Evolutionary conservation across 1,140 invertebrate genomes (phyloP).

Genomic region (Megalopta genalis): DNA sequence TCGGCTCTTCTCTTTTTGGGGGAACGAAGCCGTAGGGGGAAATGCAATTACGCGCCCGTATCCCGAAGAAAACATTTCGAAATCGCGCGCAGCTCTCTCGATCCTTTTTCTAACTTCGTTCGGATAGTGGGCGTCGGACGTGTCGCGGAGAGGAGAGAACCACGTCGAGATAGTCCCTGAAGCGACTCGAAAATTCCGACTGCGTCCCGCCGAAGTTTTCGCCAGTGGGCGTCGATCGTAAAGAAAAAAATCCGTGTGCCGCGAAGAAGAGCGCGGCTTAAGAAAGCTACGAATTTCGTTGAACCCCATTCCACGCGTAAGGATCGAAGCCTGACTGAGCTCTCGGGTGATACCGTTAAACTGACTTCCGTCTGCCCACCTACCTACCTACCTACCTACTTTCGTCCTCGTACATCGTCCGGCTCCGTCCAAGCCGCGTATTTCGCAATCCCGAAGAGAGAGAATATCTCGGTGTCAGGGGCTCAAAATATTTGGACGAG

Average conservation of each 20-base stretch:
- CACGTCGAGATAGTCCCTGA: neutral
- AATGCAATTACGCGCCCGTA: neutral
- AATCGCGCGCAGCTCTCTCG: neutral
- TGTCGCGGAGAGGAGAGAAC: neutral
- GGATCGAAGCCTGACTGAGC: conserved; percentile 54
- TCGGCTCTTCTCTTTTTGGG: too few species aligned
- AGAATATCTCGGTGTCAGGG: conserved; percentile 39
- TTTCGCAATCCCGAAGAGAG: conserved; percentile 44
- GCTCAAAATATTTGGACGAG: conserved; percentile 48
- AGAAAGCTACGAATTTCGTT: conserved; percentile 56
- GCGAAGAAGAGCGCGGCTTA: conserved; percentile 10
- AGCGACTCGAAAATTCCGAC: conserved; percentile 18
- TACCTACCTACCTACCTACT: conserved; percentile 76
- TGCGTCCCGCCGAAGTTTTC: neutral
- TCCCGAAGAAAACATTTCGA: too few species aligned
- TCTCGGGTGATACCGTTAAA: conserved; percentile 74
- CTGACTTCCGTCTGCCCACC: conserved; percentile 76
- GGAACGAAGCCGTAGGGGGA: too few species aligned
- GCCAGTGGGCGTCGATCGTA: conserved; percentile 32
- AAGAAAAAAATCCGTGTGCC: neutral
- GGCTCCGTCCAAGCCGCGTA: conserved; percentile 31
- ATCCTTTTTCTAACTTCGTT: conserved; percentile 1
- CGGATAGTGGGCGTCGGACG: conserved; percentile 16
- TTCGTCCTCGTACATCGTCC: conserved; percentile 69
- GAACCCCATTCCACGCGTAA: conserved; percentile 58